Evolutionary conservation across 1,140 invertebrate genomes (phyloP), one percentile per base, ranked within the genome.

Genomic region (Papilio helenus): DNA sequence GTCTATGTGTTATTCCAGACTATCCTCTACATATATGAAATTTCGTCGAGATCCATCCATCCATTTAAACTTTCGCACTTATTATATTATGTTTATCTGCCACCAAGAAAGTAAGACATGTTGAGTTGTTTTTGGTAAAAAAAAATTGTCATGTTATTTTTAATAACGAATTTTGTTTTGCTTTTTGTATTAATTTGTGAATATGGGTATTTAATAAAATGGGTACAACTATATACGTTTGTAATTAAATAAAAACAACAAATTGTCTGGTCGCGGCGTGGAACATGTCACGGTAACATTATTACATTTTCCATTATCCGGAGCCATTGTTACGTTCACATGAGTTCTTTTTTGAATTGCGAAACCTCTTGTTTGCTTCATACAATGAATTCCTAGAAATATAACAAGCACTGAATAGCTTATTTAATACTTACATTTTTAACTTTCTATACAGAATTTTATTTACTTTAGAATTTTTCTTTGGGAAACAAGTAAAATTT

Each of bases 331-430:
- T 49, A 51, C 49, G 73, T 76, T 76, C 42, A 76, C 49, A 76
- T 76, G 58, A 76, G 51, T 76, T 76, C 73, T 76, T 76, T 58
- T 76, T n/a, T 76, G 51, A 76, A 76, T 58, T 76, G 49, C 49
- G 44, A 58, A 26, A 29, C 44, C 73, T 76, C 26, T 55, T 76
- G 73, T 58, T 76, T 76, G 26, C 73, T 51, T 49, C 18, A 76
- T 55, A 76, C 49, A 76, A 76, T 76, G 49, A 55, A 51, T 51
- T 76, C 49, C 46, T 51, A 16, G 49, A 76, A 55, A 76, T 55
- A 76, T 49, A 34, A 20, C 46, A 74, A 18, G 16, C 46, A 9
- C 16, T 18, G 26, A 76, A 73, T 73, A 73, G 14, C 26, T 16
- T 68, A 26, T 29, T 68, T 29, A 29, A 34, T 68, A 34, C 26